phyloP scores from a whole-genome alignment of 2,113 vertebrate species.

The Sialia sialis region DNA sequence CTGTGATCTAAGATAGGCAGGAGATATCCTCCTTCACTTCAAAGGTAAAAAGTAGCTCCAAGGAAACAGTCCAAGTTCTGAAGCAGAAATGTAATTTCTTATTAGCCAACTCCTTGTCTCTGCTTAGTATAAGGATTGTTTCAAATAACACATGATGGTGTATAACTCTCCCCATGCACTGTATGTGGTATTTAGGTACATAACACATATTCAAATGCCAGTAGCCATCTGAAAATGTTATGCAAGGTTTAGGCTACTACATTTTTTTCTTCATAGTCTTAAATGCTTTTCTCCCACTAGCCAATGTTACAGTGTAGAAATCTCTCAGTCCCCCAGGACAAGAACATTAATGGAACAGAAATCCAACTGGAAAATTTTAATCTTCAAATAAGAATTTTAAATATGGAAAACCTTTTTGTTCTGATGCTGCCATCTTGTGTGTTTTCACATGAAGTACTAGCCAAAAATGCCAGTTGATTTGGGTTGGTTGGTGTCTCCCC shows the following conservation, averaged over 20 bases:
- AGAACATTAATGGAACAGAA: neutral
- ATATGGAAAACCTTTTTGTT: neutral
- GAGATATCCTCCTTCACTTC: neutral
- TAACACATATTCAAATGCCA: neutral
- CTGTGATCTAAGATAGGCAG: neutral
- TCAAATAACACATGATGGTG: neutral
- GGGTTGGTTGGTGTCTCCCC: neutral
- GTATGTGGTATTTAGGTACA: neutral
- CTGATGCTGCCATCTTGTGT: conserved; percentile 27
- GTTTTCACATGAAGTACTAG: conserved; percentile 24
- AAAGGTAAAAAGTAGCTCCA: neutral
- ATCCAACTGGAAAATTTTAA: neutral
- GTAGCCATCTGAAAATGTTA: neutral
- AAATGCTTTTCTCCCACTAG: neutral
- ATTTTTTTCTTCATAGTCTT: neutral
- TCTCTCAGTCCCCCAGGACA: neutral
- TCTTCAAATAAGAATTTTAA: neutral
- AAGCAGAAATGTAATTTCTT: neutral
- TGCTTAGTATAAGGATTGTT: neutral
- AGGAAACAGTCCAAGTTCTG: neutral
- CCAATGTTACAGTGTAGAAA: neutral
- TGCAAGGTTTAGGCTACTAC: neutral
- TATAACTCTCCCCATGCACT: neutral
- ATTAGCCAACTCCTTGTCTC: neutral
- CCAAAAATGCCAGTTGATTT: neutral